These are phyloP conservation scores for Sakesphorus luctuosus DNA, from an alignment of 2,113 vertebrate genomes.

Conservation along the genomic window DNA sequence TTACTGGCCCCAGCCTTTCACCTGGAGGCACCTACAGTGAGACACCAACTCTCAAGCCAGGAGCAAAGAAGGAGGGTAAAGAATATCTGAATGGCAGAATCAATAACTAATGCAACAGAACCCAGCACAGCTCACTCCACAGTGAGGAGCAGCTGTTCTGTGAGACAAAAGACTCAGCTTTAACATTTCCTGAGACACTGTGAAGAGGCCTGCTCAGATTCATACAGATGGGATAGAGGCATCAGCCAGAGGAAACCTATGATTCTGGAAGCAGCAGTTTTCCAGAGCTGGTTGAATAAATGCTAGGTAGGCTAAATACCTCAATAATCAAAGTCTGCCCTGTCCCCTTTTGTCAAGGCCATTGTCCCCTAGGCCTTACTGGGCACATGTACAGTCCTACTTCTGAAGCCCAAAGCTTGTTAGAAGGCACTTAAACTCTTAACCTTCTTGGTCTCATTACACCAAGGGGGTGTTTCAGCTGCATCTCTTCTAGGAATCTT, in stretches of 20 bases:
- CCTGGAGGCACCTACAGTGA: neutral
- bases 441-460: neutral
- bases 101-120: neutral
- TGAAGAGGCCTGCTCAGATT: neutral
- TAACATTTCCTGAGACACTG: neutral
- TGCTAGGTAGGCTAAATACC: neutral
- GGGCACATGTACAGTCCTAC: neutral
- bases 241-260: neutral
- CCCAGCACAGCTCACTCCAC: neutral
- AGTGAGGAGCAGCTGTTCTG: neutral
- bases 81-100: neutral
- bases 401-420: neutral
- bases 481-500: neutral
- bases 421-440: slow-evolving; percentile 44
- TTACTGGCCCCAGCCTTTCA: neutral
- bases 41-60: neutral
- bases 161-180: neutral
- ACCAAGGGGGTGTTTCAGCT: neutral
- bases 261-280: neutral
- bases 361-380: neutral
- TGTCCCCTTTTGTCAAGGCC: neutral
- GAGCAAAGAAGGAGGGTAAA: neutral
- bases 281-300: neutral
- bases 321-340: neutral
- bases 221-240: neutral